These are phyloP conservation scores for Sparidentex hasta DNA, from an alignment of 2,797 vertebrate genomes.

Conservation along the genomic window DNA sequence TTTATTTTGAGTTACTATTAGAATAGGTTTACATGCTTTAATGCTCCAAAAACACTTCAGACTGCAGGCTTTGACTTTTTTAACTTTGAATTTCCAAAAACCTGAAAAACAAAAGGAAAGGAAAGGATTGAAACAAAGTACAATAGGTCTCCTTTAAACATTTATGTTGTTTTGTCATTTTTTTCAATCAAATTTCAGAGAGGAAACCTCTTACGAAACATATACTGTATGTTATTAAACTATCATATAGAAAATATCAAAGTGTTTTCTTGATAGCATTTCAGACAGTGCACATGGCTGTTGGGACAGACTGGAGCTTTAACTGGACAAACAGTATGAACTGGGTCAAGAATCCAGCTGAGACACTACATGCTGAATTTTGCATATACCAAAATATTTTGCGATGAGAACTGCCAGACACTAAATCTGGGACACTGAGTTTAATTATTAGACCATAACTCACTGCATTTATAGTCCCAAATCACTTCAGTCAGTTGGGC, in stretches of 20 bases:
- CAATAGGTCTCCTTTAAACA: too few relatives aligned
- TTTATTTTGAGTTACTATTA: too few relatives aligned
- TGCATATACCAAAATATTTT: constrained; percentile 80
- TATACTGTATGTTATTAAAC: neutral
- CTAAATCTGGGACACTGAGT: constrained; percentile 75
- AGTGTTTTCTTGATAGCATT: constrained; percentile 19
- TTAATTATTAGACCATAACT: constrained; percentile 68
- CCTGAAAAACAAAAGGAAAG: too few relatives aligned
- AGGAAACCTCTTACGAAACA: neutral
- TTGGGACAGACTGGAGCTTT: constrained; percentile 50
- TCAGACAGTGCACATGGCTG: constrained; percentile 21
- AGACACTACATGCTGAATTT: constrained; percentile 75
- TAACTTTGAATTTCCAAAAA: too few relatives aligned
- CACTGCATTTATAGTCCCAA: constrained; percentile 49
- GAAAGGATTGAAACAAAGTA: too few relatives aligned
- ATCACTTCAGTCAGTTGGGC: constrained; percentile 21
- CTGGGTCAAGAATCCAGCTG: constrained; percentile 79
- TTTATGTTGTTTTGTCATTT: too few relatives aligned
- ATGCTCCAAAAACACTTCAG: too few relatives aligned
- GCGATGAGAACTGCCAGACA: constrained; percentile 59
- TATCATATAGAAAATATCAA: neutral
- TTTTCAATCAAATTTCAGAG: too few relatives aligned
- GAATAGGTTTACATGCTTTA: too few relatives aligned
- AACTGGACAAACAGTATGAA: constrained; percentile 74
- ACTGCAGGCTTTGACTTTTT: too few relatives aligned